Base-by-base conservation (phyloP, 2,113 vertebrate species). In the Atrichornis clamosus region DNA sequence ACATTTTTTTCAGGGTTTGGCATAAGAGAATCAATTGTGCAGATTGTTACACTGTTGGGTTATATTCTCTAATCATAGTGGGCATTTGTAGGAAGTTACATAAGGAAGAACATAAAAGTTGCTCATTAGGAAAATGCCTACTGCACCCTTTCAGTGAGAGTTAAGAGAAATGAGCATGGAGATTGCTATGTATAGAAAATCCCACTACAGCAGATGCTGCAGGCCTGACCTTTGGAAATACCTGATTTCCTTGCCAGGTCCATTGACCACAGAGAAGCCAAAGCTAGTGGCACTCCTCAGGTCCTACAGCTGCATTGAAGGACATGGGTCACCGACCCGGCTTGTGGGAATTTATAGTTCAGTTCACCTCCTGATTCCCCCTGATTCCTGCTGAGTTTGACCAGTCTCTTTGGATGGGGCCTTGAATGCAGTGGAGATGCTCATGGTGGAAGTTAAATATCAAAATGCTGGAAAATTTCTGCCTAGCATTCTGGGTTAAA, bases 301-400 rank as follows among this genome's bases (percentile, higher is more conserved):
- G 26, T 41, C 9, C 15, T 74, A 28, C 10, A 84, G 32, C 26
- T 70, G 5, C 1, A 1, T 77, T 32, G 32, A 65, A 74, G 27
- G 12, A 69, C 18, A 18, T 39, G 7, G 16, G 11, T 42, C 42
- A 62, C 14, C 9, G 0, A 0, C 7, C 7, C 3, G 10, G 3
- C 6, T 50, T 19, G 18, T 42, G 13, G 27, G 4, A 60, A 76
- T 55, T 69, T 26, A 11, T 16, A 59, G 27, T 37, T 75, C 11
- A 59, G 27, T 37, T 75, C 11, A 19, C 2, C 5, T 73, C 49
- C 39, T 3, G 0, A 22, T 65, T 76, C n/a, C 24, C 13, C 7
- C 15, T 32, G 30, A 67, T 22, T 68, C 17, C 16, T 68, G 14
- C 4, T 83, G 65, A 37, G 22, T 53, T 84, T 81, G 46, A 11